phyloP scores from a whole-genome alignment of 2,888 invertebrate species.

The Reticulitermes lucifugus region DNA sequence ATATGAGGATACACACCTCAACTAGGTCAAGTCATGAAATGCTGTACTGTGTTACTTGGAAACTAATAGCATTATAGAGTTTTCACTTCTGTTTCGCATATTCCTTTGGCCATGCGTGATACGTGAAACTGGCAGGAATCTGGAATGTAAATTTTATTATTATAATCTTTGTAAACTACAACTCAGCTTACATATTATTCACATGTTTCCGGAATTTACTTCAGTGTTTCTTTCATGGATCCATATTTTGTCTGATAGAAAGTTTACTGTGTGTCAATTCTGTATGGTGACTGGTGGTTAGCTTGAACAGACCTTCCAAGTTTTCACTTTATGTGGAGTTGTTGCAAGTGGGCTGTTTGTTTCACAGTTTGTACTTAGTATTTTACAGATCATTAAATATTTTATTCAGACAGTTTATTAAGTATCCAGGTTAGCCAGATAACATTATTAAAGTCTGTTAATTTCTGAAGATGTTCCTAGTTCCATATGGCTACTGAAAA shows the following conservation, averaged over 20 bases:
- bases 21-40: background rate
- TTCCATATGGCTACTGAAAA: no score
- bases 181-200: background rate
- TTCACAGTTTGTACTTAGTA: no score
- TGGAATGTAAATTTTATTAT: background rate
- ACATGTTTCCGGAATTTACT: background rate
- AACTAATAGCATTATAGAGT: background rate
- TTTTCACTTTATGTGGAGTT: background rate
- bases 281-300: background rate
- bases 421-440: no score
- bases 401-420: no score
- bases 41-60: background rate
- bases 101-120: background rate
- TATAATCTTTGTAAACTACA: background rate
- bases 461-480: no score
- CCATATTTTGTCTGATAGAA: background rate
- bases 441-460: no score
- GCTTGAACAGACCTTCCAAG: background rate
- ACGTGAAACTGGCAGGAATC: background rate
- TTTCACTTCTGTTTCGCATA: background rate
- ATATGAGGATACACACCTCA: no score
- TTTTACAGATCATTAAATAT: no score
- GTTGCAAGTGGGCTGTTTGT: no score
- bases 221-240: constrained; percentile 1
- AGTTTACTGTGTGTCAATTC: background rate